Conservation (phyloP, 2,797 vertebrate genomes). For the Peromyscus nudipes region DNA sequence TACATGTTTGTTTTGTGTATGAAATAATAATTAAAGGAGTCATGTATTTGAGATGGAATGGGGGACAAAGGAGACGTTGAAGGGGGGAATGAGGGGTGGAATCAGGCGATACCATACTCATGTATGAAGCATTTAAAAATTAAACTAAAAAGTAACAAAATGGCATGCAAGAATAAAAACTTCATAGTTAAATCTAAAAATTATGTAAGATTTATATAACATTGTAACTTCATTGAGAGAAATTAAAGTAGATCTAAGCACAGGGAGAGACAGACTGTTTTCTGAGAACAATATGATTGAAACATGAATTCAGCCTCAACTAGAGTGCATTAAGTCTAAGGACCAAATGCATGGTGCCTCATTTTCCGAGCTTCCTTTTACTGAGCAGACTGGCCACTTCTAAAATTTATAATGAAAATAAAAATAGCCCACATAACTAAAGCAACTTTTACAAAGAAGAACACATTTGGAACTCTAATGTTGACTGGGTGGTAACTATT, state of each 20-base stretch:
- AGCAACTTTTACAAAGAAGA: background rate
- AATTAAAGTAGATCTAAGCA: constrained; percentile 8
- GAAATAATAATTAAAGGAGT: background rate
- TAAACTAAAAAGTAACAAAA: background rate
- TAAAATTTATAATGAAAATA: background rate
- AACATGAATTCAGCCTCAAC: background rate
- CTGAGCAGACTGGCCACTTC: background rate
- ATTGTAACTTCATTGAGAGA: background rate
- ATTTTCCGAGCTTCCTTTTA: background rate
- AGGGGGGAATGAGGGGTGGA: background rate
- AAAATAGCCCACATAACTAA: background rate
- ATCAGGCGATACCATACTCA: background rate
- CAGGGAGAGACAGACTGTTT: background rate
- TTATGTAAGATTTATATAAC: background rate
- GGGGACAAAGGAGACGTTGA: background rate
- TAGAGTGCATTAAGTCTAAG: background rate
- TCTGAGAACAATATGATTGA: background rate
- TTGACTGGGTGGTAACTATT: background rate
- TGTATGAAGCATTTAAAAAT: background rate
- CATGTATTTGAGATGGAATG: background rate
- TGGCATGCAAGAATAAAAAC: background rate
- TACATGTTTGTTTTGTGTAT: background rate
- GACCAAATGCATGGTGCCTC: background rate
- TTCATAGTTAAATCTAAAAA: background rate
- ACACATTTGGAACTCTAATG: background rate